Conservation (phyloP, 1,140 invertebrate species). For the Drosophila littoralis region DNA sequence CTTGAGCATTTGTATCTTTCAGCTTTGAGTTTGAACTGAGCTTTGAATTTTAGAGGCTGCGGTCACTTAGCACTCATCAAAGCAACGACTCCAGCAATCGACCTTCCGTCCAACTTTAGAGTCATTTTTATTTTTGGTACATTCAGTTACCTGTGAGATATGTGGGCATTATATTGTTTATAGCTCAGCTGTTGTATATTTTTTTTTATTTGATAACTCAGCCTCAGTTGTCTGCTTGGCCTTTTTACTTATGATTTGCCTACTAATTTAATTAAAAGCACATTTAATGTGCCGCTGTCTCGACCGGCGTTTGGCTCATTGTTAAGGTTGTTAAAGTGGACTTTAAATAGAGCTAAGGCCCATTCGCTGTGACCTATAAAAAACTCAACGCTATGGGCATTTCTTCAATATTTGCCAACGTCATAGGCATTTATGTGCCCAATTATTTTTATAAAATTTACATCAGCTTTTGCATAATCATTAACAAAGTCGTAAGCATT, state of each 20-base stretch:
- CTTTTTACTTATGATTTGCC: constrained; percentile 68
- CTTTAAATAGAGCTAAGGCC: constrained; percentile 40
- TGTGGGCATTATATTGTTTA: constrained; percentile 59
- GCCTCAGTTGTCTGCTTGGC: constrained; percentile 41
- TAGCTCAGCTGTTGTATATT: constrained; percentile 6
- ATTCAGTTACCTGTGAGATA: constrained; percentile 29
- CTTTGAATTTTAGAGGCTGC: constrained; percentile 54
- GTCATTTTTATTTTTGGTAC: constrained; percentile 34
- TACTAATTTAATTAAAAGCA: constrained; percentile 57
- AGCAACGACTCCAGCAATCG: constrained; percentile 59
- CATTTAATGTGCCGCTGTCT: constrained; percentile 37
- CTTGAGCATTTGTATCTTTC: constrained; percentile 48
- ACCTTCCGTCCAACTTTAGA: constrained; percentile 59
- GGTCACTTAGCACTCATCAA: constrained; percentile 61
- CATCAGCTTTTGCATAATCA: too few relatives aligned
- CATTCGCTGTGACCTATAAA: constrained; percentile 23
- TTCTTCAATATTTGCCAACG: background rate
- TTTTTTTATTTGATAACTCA: constrained; percentile 11
- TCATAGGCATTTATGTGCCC: too few relatives aligned
- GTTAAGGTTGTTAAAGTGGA: constrained; percentile 26
- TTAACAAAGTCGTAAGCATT: too few relatives aligned
- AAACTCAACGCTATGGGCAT: background rate
- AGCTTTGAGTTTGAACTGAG: constrained; percentile 24
- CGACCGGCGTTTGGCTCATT: constrained; percentile 1
- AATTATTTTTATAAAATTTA: too few relatives aligned